Base-by-base conservation (phyloP, 92 coral and sea anemone genomes). In the Porites lobata region DNA sequence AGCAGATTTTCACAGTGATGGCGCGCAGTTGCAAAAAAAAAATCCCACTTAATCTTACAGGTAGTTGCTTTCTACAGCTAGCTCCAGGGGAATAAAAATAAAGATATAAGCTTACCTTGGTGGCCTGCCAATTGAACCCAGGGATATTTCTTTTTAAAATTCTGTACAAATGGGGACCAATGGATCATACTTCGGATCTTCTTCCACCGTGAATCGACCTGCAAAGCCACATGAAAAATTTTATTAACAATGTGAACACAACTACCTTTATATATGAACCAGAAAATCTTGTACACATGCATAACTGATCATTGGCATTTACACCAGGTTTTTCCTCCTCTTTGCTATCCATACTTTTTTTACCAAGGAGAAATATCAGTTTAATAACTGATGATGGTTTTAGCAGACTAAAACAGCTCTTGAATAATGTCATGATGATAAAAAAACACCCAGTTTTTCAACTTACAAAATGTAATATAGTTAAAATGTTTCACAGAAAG, bases 111-210 rank as follows among this genome's bases (percentile, higher is more conserved):
- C 72, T n/a, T 32, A 97, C 99, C 99, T 92, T 95, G 99, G 69
- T 97, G 99, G 50, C 99, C 99, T 58, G 99, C 99, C 61, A 97
- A 94, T 78, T 97, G 99, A 6, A 97, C 98, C 99, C 99, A 97
- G 1, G 99, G 99, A 86, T 95, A 96, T 83, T 97, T 97, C 95
- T 95, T 97, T 78, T 97, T 97, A 76, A 94, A 95, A 80, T 89
- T 94, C 82, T 97, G 98, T 56, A 94, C 99, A 94, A 97, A 95
- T 0, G 98, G 99, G 0, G 98, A 92, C 99, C 99, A 97, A 13
- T 95, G 98, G 51, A 97, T 95, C 95, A 97, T 93, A 52, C 93
- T 88, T 15, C 98, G 93, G 10, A 97, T 95, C 72, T 97, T 97
- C 79, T 92, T 97, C 99, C 99, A 97, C 71, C 91, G 86, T 64